A percentile compares a stretch with the other conserved stretches of the same genome.
Evolutionary conservation across 2,888 invertebrate genomes (phyloP).

Genomic region (Ceratothoa steindachneri): DNA sequence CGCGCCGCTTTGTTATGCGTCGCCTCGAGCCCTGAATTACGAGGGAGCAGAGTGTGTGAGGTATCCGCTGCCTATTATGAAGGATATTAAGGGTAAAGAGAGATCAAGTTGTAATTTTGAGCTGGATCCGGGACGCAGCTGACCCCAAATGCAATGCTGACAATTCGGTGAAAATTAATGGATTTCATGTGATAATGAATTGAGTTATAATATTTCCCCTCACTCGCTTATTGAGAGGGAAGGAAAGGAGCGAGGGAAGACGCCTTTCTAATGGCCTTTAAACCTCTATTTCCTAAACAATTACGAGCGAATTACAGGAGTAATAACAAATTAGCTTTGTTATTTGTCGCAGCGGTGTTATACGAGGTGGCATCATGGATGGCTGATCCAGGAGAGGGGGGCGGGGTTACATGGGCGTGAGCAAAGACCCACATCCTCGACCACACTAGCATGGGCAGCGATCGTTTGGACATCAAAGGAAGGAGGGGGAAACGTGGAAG

Average conservation of each 20-base stretch:
- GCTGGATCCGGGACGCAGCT: background rate
- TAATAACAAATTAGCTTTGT: background rate
- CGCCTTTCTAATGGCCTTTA: background rate
- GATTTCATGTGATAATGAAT: slow-evolving; percentile 10
- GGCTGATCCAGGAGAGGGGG: too few relatives aligned
- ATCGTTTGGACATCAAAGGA: too few relatives aligned
- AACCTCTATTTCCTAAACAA: slow-evolving; percentile 5
- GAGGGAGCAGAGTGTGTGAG: background rate
- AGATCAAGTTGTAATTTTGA: background rate
- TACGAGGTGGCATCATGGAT: too few relatives aligned
- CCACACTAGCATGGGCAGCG: too few relatives aligned
- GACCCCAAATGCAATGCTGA: background rate
- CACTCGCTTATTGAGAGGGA: background rate
- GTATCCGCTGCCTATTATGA: background rate
- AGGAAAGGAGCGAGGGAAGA: background rate
- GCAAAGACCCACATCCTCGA: too few relatives aligned
- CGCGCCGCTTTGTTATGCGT: too few relatives aligned
- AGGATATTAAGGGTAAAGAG: background rate
- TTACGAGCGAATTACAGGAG: background rate
- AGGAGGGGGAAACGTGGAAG: too few relatives aligned
- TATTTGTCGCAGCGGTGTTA: background rate
- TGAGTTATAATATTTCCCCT: slow-evolving; percentile 3
- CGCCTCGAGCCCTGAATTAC: too few relatives aligned
- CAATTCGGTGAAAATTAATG: slow-evolving; percentile 3
- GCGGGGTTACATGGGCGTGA: too few relatives aligned